Conservation (phyloP, 2,888 invertebrate genomes). For the Eucera pruinosa region DNA sequence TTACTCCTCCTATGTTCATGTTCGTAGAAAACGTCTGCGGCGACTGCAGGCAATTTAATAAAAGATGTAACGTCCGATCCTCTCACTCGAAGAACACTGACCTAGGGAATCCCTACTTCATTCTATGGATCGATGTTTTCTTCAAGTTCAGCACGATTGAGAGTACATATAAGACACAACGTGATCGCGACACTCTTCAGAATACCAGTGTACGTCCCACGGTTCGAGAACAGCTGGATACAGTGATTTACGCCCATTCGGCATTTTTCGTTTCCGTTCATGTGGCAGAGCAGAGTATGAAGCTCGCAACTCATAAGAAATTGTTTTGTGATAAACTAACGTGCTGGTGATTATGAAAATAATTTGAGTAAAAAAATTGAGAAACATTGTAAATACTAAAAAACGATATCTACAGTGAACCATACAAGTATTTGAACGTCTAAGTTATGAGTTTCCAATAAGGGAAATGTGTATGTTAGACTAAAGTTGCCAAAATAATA, state of each 20-base stretch:
- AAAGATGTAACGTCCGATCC: conserved; percentile 9
- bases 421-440: no score
- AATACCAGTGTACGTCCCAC: conserved; percentile 16
- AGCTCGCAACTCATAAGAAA: neutral
- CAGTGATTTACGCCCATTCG: conserved; percentile 11
- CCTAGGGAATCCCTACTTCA: conserved; percentile 19
- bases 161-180: conserved; percentile 59
- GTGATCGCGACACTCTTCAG: conserved; percentile 9
- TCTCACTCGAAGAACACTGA: conserved; percentile 15
- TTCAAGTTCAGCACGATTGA: no score
- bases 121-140: neutral
- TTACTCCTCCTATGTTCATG: neutral
- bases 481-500: no score
- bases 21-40: conserved; percentile 18
- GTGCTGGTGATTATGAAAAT: neutral
- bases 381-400: no score
- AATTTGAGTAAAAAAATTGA: no score
- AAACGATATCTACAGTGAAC: no score
- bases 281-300: conserved; percentile 55
- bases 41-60: conserved; percentile 9
- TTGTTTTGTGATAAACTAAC: neutral
- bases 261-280: conserved; percentile 21
- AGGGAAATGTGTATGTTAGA: no score
- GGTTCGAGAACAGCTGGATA: conserved; percentile 51
- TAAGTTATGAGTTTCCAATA: no score